Evolutionary conservation across 1,140 invertebrate species (phyloP).

Genomic region (Brachionus manjavacas): DNA sequence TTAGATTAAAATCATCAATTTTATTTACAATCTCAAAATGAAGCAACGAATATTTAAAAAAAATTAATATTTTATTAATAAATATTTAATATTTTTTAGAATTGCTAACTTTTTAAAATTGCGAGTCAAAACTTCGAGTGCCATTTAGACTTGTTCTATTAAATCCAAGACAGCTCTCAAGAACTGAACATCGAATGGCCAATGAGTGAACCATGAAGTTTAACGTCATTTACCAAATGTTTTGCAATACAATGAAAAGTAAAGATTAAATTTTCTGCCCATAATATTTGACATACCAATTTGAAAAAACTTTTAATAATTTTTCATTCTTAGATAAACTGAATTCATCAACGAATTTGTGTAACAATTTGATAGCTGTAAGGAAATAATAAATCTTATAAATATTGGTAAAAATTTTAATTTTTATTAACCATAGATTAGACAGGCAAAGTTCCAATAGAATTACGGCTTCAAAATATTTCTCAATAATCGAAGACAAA

Average conservation of each 20-base stretch:
- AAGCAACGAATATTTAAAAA: background rate
- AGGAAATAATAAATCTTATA: background rate
- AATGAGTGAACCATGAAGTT: background rate
- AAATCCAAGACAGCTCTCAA: background rate
- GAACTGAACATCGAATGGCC: background rate
- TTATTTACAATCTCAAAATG: background rate
- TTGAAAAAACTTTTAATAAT: background rate
- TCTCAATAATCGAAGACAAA: background rate
- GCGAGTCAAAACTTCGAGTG: background rate
- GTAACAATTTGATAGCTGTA: background rate
- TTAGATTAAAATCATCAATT: too few species aligned
- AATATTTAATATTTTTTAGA: background rate
- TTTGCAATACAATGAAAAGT: background rate
- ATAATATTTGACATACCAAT: conserved; percentile 5
- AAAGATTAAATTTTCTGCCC: background rate
- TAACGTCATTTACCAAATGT: background rate
- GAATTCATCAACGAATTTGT: too few species aligned
- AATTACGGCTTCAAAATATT: background rate
- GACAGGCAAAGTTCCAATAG: background rate
- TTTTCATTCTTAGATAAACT: too few species aligned
- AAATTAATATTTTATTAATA: background rate
- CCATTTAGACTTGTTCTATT: background rate
- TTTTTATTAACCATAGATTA: background rate
- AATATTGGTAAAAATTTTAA: background rate
- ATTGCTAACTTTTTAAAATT: too few species aligned